Percentiles rank a stretch among this genome's conserved stretches.
These are phyloP conservation scores for Sinohyriopsis cumingii DNA, from an alignment of 2,888 invertebrate species.

Conservation along the genomic window DNA sequence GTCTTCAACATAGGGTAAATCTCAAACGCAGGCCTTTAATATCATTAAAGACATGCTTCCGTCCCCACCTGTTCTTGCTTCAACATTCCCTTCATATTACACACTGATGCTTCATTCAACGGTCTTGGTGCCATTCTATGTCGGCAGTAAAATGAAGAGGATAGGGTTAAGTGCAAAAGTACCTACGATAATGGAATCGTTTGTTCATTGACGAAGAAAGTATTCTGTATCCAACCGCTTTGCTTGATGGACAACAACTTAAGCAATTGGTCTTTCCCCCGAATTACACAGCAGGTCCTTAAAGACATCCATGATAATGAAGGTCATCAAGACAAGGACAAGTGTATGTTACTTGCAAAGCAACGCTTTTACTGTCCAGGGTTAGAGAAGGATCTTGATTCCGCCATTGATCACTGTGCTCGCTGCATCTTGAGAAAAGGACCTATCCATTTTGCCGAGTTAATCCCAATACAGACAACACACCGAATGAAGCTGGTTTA, in stretches of 20 bases:
- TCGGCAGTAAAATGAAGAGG: too few relatives aligned
- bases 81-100: too few relatives aligned
- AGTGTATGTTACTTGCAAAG: neutral
- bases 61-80: too few relatives aligned
- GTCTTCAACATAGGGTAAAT: too few relatives aligned
- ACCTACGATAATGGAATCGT: too few relatives aligned
- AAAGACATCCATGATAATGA: neutral
- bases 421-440: conserved; percentile 2
- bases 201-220: too few relatives aligned
- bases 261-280: neutral
- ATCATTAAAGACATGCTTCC: too few relatives aligned
- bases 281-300: neutral
- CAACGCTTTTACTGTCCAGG: conserved; percentile 9
- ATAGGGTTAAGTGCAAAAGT: too few relatives aligned
- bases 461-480: conserved; percentile 10
- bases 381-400: neutral
- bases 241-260: neutral
- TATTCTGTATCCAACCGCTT: too few relatives aligned
- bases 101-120: too few relatives aligned
- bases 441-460: neutral
- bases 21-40: too few relatives aligned
- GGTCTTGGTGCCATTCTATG: too few relatives aligned
- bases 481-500: conserved; percentile 24
- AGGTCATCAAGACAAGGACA: neutral
- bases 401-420: neutral